Conservation (phyloP, 1,140 invertebrate species). For the Drosophila paulistorum region DNA sequence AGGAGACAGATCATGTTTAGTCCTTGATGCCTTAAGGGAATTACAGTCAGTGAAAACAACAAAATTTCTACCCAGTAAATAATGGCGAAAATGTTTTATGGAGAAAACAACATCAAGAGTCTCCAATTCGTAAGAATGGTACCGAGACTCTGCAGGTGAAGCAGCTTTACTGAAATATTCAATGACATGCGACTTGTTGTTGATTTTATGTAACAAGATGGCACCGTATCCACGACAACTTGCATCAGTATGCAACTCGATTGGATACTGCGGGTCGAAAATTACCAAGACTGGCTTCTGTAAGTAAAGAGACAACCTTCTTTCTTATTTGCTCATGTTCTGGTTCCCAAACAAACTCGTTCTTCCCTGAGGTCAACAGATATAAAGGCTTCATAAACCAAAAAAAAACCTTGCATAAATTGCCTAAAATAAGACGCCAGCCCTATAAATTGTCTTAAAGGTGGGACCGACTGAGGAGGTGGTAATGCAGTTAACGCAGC, state of each 20-base stretch:
- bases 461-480: too few species aligned
- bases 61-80: too few species aligned
- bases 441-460: too few species aligned
- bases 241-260: constrained; percentile 5
- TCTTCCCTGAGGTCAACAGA: constrained; percentile 1
- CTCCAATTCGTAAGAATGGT: constrained; percentile 2
- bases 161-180: background rate
- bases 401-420: background rate
- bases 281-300: background rate
- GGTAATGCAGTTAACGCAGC: too few species aligned
- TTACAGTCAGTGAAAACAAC: too few species aligned
- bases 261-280: constrained; percentile 11
- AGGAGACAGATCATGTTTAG: too few species aligned
- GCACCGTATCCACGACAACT: constrained; percentile 1
- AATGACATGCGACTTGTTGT: constrained; percentile 1
- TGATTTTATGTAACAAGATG: constrained; percentile 6
- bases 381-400: constrained; percentile 1
- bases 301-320: background rate
- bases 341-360: constrained; percentile 1
- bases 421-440: constrained; percentile 3
- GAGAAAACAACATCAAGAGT: background rate
- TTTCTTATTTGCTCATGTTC: constrained; percentile 1
- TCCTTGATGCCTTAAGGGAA: too few species aligned
- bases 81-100: too few species aligned
- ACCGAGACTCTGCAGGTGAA: constrained; percentile 1